These are phyloP conservation scores for Aleiodes leptofemur DNA, from an alignment of 2,888 invertebrate species.

Conservation along the genomic window DNA sequence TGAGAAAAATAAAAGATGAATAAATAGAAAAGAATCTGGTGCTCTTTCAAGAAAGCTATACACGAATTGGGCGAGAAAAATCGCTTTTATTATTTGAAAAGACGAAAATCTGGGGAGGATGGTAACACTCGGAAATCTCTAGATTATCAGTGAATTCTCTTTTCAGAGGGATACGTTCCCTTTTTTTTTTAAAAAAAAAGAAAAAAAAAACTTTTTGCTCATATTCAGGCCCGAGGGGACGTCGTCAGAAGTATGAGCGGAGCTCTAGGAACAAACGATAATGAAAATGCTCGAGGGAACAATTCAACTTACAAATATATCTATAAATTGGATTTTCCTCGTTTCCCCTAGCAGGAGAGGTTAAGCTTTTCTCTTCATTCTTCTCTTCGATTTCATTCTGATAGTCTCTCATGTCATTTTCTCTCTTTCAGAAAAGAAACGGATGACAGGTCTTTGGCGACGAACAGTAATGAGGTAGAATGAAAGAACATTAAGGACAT, in stretches of 20 bases:
- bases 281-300: constrained; percentile 57
- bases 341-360: constrained; percentile 38
- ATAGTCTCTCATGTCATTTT: too few relatives aligned
- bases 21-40: constrained; percentile 4
- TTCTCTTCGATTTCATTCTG: constrained; percentile 24
- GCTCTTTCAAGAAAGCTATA: not conserved
- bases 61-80: constrained; percentile 20
- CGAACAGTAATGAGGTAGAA: not conserved
- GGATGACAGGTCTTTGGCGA: not conserved
- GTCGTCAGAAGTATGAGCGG: constrained; percentile 17
- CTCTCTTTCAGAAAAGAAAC: constrained; percentile 40
- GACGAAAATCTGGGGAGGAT: not conserved
- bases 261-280: constrained; percentile 12
- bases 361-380: not conserved
- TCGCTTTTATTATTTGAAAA: not conserved
- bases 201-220: not conserved
- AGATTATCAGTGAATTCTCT: constrained; percentile 21
- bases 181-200: not conserved
- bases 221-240: constrained; percentile 16
- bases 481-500: not conserved
- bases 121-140: constrained; percentile 1
- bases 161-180: not conserved
- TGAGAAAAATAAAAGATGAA: not conserved
- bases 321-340: constrained; percentile 61
- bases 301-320: constrained; percentile 60